phyloP scores from a whole-genome alignment of 2,797 vertebrate species.

The Hemibagrus guttatus region DNA sequence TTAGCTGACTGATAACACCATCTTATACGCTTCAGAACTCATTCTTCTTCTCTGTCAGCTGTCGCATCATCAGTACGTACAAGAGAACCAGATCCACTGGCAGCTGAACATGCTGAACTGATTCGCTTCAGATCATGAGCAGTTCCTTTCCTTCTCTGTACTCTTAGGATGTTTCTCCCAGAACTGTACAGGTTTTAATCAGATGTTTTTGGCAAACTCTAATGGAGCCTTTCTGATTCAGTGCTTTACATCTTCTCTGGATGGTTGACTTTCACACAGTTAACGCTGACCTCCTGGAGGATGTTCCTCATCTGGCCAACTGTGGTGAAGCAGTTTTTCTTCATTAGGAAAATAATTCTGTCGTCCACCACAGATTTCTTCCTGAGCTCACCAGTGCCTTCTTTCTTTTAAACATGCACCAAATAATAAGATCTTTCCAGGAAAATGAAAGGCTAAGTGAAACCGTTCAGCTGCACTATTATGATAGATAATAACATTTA shows the following conservation, averaged over 20 bases:
- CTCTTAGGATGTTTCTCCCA: not conserved
- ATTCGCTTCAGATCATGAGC: not conserved
- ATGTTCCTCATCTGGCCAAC: not conserved
- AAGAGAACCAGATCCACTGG: no score
- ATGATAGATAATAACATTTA: not conserved
- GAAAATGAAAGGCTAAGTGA: not conserved
- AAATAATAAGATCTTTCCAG: not conserved
- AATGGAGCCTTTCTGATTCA: not conserved
- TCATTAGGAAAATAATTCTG: no score
- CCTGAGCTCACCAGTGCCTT: not conserved
- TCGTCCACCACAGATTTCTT: not conserved
- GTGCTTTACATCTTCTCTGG: not conserved
- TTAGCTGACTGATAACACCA: not conserved
- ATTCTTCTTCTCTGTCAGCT: not conserved
- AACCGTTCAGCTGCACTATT: not conserved
- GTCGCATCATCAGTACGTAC: no score
- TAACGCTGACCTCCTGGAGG: not conserved
- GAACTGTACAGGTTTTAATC: no score
- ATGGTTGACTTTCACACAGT: not conserved
- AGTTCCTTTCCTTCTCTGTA: not conserved
- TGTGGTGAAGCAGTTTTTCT: not conserved
- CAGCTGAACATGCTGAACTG: not conserved
- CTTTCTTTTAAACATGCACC: not conserved
- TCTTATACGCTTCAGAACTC: not conserved
- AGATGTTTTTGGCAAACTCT: not conserved